phyloP scores from a whole-genome alignment of 2,113 vertebrate genomes.

The Lates calcarifer region DNA sequence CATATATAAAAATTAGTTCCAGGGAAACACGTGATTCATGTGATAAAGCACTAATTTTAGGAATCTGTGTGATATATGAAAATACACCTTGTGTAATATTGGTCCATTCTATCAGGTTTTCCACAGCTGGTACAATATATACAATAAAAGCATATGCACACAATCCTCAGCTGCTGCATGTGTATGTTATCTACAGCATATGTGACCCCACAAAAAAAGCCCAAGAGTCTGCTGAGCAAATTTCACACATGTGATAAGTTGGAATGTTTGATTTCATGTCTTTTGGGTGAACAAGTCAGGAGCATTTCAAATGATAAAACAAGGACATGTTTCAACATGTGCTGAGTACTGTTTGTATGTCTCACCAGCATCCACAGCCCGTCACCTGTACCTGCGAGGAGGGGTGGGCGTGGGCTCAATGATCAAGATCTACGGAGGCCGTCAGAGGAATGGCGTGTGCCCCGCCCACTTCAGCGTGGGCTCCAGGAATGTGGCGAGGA shows the following conservation, averaged over 20 bases:
- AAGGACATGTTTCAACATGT: slow-evolving; percentile 27
- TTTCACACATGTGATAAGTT: slow-evolving; percentile 44
- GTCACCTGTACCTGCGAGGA: slow-evolving; percentile 91
- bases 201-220: not conserved
- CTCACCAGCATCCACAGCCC: slow-evolving; percentile 88
- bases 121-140: slow-evolving; percentile 12
- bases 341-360: not conserved
- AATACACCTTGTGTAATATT: slow-evolving; percentile 12
- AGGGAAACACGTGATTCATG: not conserved
- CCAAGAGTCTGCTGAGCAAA: not conserved
- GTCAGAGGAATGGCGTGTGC: slow-evolving; percentile 91
- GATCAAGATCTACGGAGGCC: slow-evolving; percentile 93
- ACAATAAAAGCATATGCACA: slow-evolving; percentile 33
- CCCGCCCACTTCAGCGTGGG: slow-evolving; percentile 92
- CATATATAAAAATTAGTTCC: too few species aligned
- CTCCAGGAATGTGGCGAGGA: slow-evolving; percentile 91
- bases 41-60: slow-evolving; percentile 1
- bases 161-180: slow-evolving; percentile 11
- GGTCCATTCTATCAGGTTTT: slow-evolving; percentile 2
- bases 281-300: not conserved
- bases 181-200: slow-evolving; percentile 32
- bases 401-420: slow-evolving; percentile 91
- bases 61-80: slow-evolving; percentile 13
- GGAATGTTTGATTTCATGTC: slow-evolving; percentile 60
- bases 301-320: not conserved